Base-by-base conservation (phyloP, 2,797 vertebrate genomes). In the Micromesistius poutassou region DNA sequence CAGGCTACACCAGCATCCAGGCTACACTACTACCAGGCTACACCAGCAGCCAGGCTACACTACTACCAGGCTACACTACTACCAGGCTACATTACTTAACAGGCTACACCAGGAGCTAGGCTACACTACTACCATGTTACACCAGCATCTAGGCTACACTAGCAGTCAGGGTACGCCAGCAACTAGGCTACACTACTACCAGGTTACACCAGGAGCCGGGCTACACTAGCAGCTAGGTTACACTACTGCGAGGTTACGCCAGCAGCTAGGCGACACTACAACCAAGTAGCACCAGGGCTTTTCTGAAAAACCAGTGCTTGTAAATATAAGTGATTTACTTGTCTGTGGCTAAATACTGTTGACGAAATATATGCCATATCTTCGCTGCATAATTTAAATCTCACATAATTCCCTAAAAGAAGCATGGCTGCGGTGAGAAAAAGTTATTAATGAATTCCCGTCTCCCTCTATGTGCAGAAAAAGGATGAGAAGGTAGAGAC, bases 401-500 rank as follows among this genome's bases (percentile, higher is more conserved):
- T 40, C 38, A 1, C 9, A n/a, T 62, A n/a, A n/a, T 62, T 62
- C 1, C 22, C 55, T 3, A 25, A 62, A n/a, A 8, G n/a, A 25
- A 19, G 8, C 22, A 8, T 9, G 55, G 55, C 55, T 62, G 6
- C 8, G 22, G n/a, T 62, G 55, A 62, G 55, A 25, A 6, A 62
- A 62, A 55, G 19, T 5, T 55, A 5, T 16, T 22, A 55, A 6
- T 55, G 5, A 55, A 55, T 22, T 19, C 55, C 5, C 55, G 1
- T 7, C n/a, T 62, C n/a, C 55, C n/a, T 25, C 55, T 25, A 62
- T 25, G 30, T 16, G 2, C 80, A 93, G 97, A 99, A 97, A 90
- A 99, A 98, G 80, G 97, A 98, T n/a, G 98, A 99, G 50, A 97
- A 94, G 80, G 80, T 94, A 76, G 94, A 94, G 0, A 95, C 96